phyloP scores from a whole-genome alignment of 1,140 invertebrate genomes.

The Aphelenchoides fujianensis region DNA sequence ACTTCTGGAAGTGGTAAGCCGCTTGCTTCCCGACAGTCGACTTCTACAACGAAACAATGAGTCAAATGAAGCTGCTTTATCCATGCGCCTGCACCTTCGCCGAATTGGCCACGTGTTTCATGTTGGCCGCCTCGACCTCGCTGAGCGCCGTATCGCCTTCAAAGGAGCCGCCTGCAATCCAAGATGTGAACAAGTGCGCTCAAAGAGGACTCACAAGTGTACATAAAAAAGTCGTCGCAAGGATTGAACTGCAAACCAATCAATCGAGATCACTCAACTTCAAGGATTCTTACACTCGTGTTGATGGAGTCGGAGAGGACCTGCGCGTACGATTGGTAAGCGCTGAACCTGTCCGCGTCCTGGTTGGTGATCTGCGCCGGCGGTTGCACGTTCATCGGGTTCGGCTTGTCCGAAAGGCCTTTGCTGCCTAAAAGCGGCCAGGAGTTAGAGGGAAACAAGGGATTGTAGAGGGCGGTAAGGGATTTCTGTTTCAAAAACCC shows the following conservation, averaged over 20 bases:
- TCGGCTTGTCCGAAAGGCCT: background rate
- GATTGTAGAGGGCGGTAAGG: background rate
- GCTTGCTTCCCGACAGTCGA: conserved; percentile 18
- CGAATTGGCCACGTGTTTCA: background rate
- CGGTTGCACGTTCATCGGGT: background rate
- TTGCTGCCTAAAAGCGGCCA: too few relatives aligned
- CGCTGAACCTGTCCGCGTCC: background rate
- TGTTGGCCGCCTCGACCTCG: background rate
- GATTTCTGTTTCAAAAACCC: background rate
- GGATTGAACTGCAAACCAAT: too few relatives aligned
- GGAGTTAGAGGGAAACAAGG: too few relatives aligned
- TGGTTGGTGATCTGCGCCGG: background rate
- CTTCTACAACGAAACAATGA: background rate
- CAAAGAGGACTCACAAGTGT: conserved; percentile 57
- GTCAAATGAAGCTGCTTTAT: background rate
- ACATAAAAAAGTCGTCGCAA: conserved; percentile 87
- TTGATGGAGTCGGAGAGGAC: conserved; percentile 70
- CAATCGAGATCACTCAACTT: too few relatives aligned
- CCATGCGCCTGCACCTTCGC: background rate
- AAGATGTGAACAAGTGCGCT: background rate
- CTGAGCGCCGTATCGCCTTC: background rate
- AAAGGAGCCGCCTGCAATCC: background rate
- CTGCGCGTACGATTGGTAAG: background rate
- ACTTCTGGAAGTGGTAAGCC: conserved; percentile 29
- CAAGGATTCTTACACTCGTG: too few relatives aligned